A percentile compares a stretch with the other conserved stretches of the same genome.
phyloP scores from a whole-genome alignment of 2,797 vertebrate genomes.

The Danio jaintianensis region DNA sequence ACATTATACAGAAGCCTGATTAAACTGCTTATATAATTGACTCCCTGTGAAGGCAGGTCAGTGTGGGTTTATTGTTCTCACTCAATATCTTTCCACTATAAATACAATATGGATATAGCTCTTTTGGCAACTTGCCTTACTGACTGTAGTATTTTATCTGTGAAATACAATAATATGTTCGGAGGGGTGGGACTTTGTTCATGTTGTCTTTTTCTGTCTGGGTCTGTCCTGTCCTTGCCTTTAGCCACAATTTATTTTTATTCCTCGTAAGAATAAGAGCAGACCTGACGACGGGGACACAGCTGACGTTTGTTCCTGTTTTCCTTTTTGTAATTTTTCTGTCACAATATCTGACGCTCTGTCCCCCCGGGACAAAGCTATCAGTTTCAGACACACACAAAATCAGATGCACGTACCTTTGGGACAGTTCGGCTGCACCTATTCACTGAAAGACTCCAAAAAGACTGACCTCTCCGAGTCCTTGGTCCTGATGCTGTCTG shows the following conservation, averaged over 20 bases:
- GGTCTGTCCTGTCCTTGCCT: constrained; percentile 30
- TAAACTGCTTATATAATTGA: too few relatives aligned
- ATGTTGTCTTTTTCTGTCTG: constrained; percentile 10
- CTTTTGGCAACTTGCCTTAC: neutral
- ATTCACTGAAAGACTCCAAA: constrained; percentile 26
- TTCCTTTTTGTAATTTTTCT: constrained; percentile 12
- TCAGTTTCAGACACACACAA: constrained; percentile 35
- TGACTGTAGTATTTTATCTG: neutral
- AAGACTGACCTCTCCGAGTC: constrained; percentile 49
- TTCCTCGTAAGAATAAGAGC: constrained; percentile 5
- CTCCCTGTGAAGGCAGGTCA: too few relatives aligned
- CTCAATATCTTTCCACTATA: too few relatives aligned
- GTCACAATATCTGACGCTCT: constrained; percentile 32
- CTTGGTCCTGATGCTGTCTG: constrained; percentile 35
- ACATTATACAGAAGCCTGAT: too few relatives aligned
- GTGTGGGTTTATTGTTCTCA: too few relatives aligned
- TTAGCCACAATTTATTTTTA: constrained; percentile 36
- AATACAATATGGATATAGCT: too few relatives aligned
- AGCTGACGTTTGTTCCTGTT: neutral
- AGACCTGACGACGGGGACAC: constrained; percentile 8
- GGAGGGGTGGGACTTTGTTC: neutral
- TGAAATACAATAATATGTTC: too few relatives aligned
- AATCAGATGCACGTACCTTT: constrained; percentile 20
- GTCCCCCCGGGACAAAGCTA: constrained; percentile 43
- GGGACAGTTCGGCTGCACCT: constrained; percentile 41